These are phyloP conservation scores for Eulemur mongoz DNA, from an alignment of 2,797 vertebrate genomes.

Conservation along the genomic window DNA sequence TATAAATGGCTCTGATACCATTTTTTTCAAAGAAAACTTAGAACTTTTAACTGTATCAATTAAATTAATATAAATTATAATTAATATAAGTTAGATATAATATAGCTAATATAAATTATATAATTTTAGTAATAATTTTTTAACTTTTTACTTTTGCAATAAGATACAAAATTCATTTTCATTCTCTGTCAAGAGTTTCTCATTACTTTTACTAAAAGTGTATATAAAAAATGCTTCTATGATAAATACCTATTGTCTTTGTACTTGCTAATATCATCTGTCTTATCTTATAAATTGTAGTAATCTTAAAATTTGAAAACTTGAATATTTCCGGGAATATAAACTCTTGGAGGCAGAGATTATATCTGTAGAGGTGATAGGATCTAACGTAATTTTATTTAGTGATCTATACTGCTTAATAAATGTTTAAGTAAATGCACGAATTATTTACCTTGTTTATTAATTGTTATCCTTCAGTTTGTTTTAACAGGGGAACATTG, in stretches of 20 bases:
- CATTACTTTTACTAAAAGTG: background rate
- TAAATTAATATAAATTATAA: background rate
- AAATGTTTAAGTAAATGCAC: background rate
- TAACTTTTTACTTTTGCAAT: background rate
- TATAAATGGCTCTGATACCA: constrained; percentile 49
- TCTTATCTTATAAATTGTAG: background rate
- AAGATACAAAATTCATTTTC: background rate
- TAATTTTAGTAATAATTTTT: background rate
- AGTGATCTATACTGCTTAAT: background rate
- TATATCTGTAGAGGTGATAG: background rate
- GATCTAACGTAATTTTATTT: background rate
- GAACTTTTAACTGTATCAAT: constrained; percentile 42
- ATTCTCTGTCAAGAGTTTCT: background rate
- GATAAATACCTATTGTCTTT: background rate
- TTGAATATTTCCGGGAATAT: background rate
- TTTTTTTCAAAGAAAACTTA: constrained; percentile 48
- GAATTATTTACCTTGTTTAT: background rate
- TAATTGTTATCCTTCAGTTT: background rate
- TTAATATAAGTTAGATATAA: background rate
- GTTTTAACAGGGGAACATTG: background rate
- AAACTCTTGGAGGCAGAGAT: background rate
- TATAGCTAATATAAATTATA: background rate
- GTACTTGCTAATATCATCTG: background rate
- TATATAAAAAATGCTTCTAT: background rate
- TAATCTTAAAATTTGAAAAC: background rate